phyloP scores from a whole-genome alignment of 2,888 invertebrate species.

The Phortica okadai region DNA sequence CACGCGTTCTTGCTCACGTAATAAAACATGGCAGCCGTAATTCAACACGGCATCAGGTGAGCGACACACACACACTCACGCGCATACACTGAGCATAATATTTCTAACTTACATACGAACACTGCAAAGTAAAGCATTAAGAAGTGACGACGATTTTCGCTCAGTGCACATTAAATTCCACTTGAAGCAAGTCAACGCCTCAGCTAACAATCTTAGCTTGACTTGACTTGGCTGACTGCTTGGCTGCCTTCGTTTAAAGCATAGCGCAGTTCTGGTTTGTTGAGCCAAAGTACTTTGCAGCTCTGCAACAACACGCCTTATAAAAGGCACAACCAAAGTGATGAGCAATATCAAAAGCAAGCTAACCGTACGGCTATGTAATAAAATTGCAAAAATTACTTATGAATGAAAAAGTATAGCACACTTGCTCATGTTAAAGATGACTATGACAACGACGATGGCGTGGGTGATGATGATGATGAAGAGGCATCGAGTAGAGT shows the following conservation, averaged over 20 bases:
- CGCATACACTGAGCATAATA: too few species aligned
- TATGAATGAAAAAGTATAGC: conserved; percentile 35
- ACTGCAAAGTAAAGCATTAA: neutral
- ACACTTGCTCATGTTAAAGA: conserved; percentile 6
- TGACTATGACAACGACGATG: neutral
- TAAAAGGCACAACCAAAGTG: neutral
- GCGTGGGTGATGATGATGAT: neutral
- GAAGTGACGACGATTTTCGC: neutral
- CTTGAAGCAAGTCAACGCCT: conserved; percentile 13
- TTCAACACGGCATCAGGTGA: conserved; percentile 35
- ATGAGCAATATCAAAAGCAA: conserved; percentile 15
- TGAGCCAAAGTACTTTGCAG: neutral
- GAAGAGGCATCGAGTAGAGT: neutral
- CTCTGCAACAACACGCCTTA: neutral
- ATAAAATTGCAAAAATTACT: conserved; percentile 34
- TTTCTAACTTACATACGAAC: too few species aligned
- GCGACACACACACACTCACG: too few species aligned
- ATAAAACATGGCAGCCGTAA: conserved; percentile 47
- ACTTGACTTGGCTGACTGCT: neutral
- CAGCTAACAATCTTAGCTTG: neutral
- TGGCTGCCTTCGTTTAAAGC: conserved; percentile 15
- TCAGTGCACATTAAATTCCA: conserved; percentile 28
- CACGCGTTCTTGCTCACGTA: conserved; percentile 30
- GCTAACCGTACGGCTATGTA: conserved; percentile 28
- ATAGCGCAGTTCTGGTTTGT: conserved; percentile 17